phyloP scores from a whole-genome alignment of 1,140 invertebrate species.

The Drosophila truncata region DNA sequence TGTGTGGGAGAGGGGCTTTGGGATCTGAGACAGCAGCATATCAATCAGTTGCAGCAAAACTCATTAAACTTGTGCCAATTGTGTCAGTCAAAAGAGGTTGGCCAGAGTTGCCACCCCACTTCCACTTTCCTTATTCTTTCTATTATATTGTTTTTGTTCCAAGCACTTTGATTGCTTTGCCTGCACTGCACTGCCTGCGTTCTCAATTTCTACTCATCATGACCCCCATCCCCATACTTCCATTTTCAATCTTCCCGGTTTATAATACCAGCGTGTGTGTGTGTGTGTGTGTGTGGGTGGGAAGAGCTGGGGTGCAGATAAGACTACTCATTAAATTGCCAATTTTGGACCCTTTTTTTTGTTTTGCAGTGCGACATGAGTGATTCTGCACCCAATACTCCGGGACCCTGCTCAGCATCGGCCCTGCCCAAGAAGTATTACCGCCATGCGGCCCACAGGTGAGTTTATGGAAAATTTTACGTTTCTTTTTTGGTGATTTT shows the following conservation, averaged over 20 bases:
- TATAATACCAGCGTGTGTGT: constrained; percentile 4
- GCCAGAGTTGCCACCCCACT: constrained; percentile 7
- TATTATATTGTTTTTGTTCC: constrained; percentile 33
- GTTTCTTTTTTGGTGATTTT: no score
- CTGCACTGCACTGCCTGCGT: constrained; percentile 22
- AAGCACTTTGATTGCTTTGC: constrained; percentile 35
- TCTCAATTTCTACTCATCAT: constrained; percentile 18
- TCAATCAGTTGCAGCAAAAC: constrained; percentile 74
- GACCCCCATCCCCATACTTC: neutral
- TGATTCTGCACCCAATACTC: constrained; percentile 73
- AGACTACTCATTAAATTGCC: constrained; percentile 9
- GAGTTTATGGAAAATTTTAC: constrained; percentile 13
- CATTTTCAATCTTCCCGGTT: constrained; percentile 12
- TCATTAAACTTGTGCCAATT: constrained; percentile 73
- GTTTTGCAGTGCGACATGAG: constrained; percentile 68
- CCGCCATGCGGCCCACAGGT: constrained; percentile 73
- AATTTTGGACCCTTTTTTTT: constrained; percentile 7
- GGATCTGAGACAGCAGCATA: constrained; percentile 37
- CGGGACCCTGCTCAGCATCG: constrained; percentile 51
- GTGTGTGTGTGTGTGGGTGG: constrained; percentile 15
- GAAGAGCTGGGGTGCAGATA: constrained; percentile 1
- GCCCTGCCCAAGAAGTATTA: constrained; percentile 72
- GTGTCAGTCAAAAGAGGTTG: constrained; percentile 55
- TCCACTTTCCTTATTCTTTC: neutral
- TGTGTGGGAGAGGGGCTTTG: neutral